A percentile compares a stretch with the other conserved stretches of the same genome.
phyloP scores from a whole-genome alignment of 2,888 invertebrate species.

The Papilio demoleus region DNA sequence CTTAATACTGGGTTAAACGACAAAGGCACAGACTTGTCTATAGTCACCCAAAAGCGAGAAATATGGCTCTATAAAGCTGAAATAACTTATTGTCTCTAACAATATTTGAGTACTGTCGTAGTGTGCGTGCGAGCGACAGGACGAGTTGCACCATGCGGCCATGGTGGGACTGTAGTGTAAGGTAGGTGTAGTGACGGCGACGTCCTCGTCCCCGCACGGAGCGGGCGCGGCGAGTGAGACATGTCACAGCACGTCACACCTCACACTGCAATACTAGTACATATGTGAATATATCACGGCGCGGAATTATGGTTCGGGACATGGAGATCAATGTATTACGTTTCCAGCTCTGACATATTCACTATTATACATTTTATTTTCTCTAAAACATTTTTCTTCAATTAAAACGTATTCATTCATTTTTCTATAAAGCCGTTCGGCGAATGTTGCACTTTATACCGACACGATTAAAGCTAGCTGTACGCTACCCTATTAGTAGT shows the following conservation, averaged over 20 bases:
- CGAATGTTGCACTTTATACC: no score
- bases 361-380: slow-evolving; percentile 60
- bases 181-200: slow-evolving; percentile 57
- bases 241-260: background rate
- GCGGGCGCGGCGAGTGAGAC: slow-evolving; percentile 68
- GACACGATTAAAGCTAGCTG: background rate
- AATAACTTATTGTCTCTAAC: no score
- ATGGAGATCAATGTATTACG: slow-evolving; percentile 49
- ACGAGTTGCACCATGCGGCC: slow-evolving; percentile 81
- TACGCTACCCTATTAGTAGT: slow-evolving; percentile 47
- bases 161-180: slow-evolving; percentile 76
- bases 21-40: no score
- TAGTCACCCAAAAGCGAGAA: no score
- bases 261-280: slow-evolving; percentile 59
- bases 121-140: slow-evolving; percentile 55
- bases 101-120: no score
- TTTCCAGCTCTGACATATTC: slow-evolving; percentile 76
- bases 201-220: slow-evolving; percentile 55
- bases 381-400: slow-evolving; percentile 55
- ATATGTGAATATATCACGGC: slow-evolving; percentile 76
- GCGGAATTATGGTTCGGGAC: slow-evolving; percentile 72
- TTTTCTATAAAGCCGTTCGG: slow-evolving; percentile 52
- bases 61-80: no score
- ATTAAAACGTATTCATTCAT: no score
- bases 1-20: no score